These are phyloP conservation scores for Silvanus unidentatus DNA, from an alignment of 2,888 invertebrate species.

Conservation along the genomic window DNA sequence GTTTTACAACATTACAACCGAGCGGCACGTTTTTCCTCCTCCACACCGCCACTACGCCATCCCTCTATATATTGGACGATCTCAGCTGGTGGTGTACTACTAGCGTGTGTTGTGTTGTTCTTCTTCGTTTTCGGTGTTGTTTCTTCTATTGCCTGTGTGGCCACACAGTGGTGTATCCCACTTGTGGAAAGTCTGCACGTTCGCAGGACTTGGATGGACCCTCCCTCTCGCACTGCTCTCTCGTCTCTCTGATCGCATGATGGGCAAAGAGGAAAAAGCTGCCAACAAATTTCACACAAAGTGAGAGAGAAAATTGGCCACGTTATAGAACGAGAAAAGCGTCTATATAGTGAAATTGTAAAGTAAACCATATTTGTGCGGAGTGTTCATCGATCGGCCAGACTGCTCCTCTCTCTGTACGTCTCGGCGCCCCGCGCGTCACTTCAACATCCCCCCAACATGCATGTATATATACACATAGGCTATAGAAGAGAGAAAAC, in stretches of 20 bases:
- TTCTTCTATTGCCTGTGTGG: too few species aligned
- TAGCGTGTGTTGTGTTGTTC: not conserved
- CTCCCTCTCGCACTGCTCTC: not conserved
- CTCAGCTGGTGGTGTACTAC: conserved; percentile 8
- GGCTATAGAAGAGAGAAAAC: too few species aligned
- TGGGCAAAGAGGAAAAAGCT: conserved; percentile 8
- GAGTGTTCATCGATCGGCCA: conserved; percentile 34
- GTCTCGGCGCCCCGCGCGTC: conserved; percentile 12
- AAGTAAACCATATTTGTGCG: conserved; percentile 35
- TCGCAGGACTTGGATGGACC: too few species aligned
- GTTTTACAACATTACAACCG: conserved; percentile 14
- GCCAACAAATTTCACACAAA: conserved; percentile 10
- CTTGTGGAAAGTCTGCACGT: conserved; percentile 12
- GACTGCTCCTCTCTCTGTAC: not conserved
- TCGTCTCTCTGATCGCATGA: conserved; percentile 15
- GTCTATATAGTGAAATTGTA: conserved; percentile 29
- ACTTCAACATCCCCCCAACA: conserved; percentile 19
- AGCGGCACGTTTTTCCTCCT: conserved; percentile 4
- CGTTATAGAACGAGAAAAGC: not conserved
- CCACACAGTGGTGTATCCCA: not conserved
- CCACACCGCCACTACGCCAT: not conserved
- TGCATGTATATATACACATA: not conserved
- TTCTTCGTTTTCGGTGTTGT: not conserved
- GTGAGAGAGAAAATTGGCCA: conserved; percentile 7
- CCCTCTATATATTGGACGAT: not conserved